Base-by-base conservation (phyloP, 2,888 invertebrate genomes). In the Buathra laborator region DNA sequence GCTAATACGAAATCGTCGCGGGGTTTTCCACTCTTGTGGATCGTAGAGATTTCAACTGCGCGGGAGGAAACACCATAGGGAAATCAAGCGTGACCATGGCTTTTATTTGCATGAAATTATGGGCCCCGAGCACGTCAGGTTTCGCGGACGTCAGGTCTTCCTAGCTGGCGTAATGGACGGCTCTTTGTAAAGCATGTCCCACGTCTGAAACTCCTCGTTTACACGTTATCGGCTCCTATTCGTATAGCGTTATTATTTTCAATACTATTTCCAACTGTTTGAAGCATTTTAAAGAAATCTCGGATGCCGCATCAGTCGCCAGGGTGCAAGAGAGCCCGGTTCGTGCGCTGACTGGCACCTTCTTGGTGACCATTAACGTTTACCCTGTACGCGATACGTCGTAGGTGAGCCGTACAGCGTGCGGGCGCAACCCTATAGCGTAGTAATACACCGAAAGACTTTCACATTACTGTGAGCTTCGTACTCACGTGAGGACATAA, bases 51-150 rank as follows among this genome's bases (percentile, higher is more conserved):
- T 59, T 78, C 56, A 74, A 71, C 70, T 72, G 83, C 53, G 79
- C 79, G 85, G 37, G 37, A 7, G 83, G 70, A 87, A 93, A 93
- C 90, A 93, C 93, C 92, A 91, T 86, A 88, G 93, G 93, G 93
- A 94, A 93, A 93, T 94, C 93, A 93, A 93, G 90, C 92, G 90
- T 90, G 82, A 83, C 87, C 90, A 87, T 84, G 85, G 88, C 87
- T 92, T 92, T 92, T 93, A 93, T 94, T 93, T 94, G 93, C 94
- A 94, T 93, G 93, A 94, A 93, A 93, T 94, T 93, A 94, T 93
- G 90, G 91, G 90, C 91, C 91, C 90, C 84, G 90, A 81, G 88
- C 91, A 89, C 89, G 91, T 92, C 91, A 91, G 91, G 91, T 92
- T 91, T 90, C 89, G 86, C 85, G 81, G 87, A 86, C 86, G 62